Conservation (phyloP, 2,888 invertebrate genomes). For the Rhagium mordax region DNA sequence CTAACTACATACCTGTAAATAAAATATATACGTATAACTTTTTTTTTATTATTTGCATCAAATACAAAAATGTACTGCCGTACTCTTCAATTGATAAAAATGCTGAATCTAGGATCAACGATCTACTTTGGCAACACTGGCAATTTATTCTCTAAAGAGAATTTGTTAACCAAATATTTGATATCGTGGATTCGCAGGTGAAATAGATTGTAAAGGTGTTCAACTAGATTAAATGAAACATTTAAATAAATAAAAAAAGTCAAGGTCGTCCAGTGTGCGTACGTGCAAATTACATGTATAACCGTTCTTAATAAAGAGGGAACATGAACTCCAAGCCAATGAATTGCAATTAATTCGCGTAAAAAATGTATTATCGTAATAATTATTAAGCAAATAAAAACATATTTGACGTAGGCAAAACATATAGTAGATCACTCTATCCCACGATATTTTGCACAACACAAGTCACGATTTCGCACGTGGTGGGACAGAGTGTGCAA, state of each 20-base stretch:
- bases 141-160: not conserved
- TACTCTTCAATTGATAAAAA: too few species aligned
- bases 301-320: conserved; percentile 25
- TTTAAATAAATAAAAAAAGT: conserved; percentile 41
- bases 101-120: too few species aligned
- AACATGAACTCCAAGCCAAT: conserved; percentile 33
- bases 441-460: conserved; percentile 14
- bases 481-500: conserved; percentile 34
- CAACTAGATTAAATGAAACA: conserved; percentile 3
- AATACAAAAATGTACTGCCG: too few species aligned
- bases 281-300: conserved; percentile 42
- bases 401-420: conserved; percentile 26
- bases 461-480: conserved; percentile 27
- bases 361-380: conserved; percentile 16
- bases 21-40: too few species aligned
- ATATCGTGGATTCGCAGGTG: not conserved
- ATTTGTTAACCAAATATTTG: conserved; percentile 16
- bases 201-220: not conserved
- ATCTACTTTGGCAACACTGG: too few species aligned
- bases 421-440: conserved; percentile 3
- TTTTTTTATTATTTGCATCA: too few species aligned
- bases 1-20: too few species aligned
- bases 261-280: conserved; percentile 41
- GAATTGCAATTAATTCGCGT: conserved; percentile 22
- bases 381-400: conserved; percentile 28